A percentile compares a stretch with the other conserved stretches of the same genome.
phyloP scores from a whole-genome alignment of 2,113 vertebrate species.

The Callopanchax toddi region DNA sequence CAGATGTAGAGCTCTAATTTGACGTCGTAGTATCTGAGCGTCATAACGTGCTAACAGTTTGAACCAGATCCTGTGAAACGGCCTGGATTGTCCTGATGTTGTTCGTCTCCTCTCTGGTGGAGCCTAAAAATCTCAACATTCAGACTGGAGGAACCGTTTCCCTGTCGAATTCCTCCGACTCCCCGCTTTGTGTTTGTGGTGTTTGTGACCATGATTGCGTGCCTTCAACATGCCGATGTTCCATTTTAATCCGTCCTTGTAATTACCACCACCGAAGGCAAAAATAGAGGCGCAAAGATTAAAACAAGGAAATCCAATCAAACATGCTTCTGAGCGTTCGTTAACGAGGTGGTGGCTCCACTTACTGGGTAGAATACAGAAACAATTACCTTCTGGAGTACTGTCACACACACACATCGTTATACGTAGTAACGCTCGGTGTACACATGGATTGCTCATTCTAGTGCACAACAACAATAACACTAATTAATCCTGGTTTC shows the following conservation, averaged over 20 bases:
- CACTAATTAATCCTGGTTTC: slow-evolving; percentile 73
- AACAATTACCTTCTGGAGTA: slow-evolving; percentile 52
- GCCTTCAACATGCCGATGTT: slow-evolving; percentile 66
- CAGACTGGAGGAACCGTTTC: too few relatives aligned
- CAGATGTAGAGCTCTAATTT: too few relatives aligned
- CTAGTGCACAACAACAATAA: slow-evolving; percentile 44
- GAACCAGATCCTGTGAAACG: too few relatives aligned
- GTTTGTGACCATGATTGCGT: slow-evolving; percentile 28
- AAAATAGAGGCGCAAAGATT: slow-evolving; percentile 69
- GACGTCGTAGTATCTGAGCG: too few relatives aligned
- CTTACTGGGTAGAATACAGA: slow-evolving; percentile 18
- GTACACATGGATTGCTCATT: slow-evolving; percentile 3
- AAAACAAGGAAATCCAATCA: slow-evolving; percentile 74
- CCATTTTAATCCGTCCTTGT: slow-evolving; percentile 61
- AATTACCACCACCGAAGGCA: slow-evolving; percentile 57
- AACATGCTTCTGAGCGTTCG: slow-evolving; percentile 64
- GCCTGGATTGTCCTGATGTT: too few relatives aligned
- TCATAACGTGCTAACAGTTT: too few relatives aligned
- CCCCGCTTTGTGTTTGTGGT: slow-evolving; percentile 18
- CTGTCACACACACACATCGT: neutral
- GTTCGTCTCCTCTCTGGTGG: too few relatives aligned
- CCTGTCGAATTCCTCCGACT: neutral
- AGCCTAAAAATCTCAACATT: slow-evolving; percentile 16
- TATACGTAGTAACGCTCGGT: neutral
- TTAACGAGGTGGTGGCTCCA: slow-evolving; percentile 51